Base-by-base conservation (phyloP, 2,888 invertebrate genomes). In the Nesidiocoris tenuis region DNA sequence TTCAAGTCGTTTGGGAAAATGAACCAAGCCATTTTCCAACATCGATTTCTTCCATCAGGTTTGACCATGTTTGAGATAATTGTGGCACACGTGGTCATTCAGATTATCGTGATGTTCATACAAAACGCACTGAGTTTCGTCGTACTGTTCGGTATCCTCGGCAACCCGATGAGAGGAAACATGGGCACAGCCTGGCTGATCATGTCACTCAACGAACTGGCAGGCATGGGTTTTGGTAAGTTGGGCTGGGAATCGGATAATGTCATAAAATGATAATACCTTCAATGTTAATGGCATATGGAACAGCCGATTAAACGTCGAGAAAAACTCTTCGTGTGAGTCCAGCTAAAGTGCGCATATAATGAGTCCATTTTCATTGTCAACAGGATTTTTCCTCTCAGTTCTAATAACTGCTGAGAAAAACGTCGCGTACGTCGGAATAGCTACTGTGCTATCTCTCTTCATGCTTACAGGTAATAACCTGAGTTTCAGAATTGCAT, bases 221-320 rank as follows among this genome's bases (percentile, higher is more conserved):
- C 79, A 64, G 81, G 81, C 21, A 81, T 81, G 80, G 79, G 79
- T 71, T 81, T 79, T 57, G 81, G 81, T 81, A 77, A 77, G 76
- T 54, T 54, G 0, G n/a, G n/a, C n/a, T n/a, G n/a, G n/a, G n/a
- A n/a, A n/a, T n/a, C n/a, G n/a, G n/a, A n/a, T n/a, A n/a, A n/a
- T n/a, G n/a, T n/a, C n/a, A n/a, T n/a, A n/a, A n/a, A n/a, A n/a
- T n/a, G n/a, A n/a, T n/a, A n/a, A n/a, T n/a, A n/a, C n/a, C n/a
- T n/a, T n/a, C n/a, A n/a, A n/a, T n/a, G n/a, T n/a, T n/a, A n/a
- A n/a, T n/a, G n/a, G n/a, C n/a, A n/a, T n/a, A n/a, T n/a, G n/a
- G n/a, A n/a, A n/a, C n/a, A n/a, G n/a, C n/a, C n/a, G n/a, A n/a
- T n/a, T n/a, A n/a, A n/a, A n/a, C n/a, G n/a, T n/a, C n/a, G n/a